phyloP scores from a whole-genome alignment of 1,140 invertebrate species.

The Papilio glaucus region DNA sequence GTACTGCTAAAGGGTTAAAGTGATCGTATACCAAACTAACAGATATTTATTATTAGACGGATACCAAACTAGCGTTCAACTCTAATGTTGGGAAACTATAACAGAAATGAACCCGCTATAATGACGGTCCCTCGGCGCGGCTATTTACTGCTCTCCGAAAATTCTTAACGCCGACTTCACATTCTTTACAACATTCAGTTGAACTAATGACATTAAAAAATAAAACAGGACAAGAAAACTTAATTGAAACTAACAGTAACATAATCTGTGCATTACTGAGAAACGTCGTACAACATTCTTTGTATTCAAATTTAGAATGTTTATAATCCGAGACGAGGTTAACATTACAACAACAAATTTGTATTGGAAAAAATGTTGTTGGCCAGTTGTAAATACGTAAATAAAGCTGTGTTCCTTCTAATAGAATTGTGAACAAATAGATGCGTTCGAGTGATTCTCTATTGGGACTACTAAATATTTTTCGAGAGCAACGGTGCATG shows the following conservation, averaged over 20 bases:
- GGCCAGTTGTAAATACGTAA: constrained; percentile 60
- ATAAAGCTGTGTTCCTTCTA: constrained; percentile 55
- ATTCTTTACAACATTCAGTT: constrained; percentile 63
- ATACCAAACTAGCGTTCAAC: constrained; percentile 63
- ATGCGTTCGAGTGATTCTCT: constrained; percentile 67
- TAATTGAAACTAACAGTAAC: constrained; percentile 62
- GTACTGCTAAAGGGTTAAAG: neutral
- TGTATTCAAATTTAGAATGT: constrained; percentile 68
- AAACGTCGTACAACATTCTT: constrained; percentile 60
- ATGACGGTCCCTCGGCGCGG: constrained; percentile 63
- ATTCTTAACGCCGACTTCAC: constrained; percentile 58
- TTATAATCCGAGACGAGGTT: constrained; percentile 49
- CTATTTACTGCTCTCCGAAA: constrained; percentile 68
- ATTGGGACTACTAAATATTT: constrained; percentile 75
- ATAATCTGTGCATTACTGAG: constrained; percentile 61
- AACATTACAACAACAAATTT: constrained; percentile 63
- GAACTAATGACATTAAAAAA: constrained; percentile 66
- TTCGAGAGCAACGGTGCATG: constrained; percentile 78
- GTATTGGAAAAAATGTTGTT: constrained; percentile 52
- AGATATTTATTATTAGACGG: constrained; percentile 68
- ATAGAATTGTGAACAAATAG: constrained; percentile 69
- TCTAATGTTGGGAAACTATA: constrained; percentile 63
- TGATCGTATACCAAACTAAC: constrained; percentile 42
- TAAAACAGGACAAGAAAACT: constrained; percentile 52
- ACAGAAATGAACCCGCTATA: constrained; percentile 63